Percentiles rank a stretch among this genome's conserved stretches.
phyloP scores from a whole-genome alignment of 2,113 vertebrate species.

The Istiophorus platypterus region DNA sequence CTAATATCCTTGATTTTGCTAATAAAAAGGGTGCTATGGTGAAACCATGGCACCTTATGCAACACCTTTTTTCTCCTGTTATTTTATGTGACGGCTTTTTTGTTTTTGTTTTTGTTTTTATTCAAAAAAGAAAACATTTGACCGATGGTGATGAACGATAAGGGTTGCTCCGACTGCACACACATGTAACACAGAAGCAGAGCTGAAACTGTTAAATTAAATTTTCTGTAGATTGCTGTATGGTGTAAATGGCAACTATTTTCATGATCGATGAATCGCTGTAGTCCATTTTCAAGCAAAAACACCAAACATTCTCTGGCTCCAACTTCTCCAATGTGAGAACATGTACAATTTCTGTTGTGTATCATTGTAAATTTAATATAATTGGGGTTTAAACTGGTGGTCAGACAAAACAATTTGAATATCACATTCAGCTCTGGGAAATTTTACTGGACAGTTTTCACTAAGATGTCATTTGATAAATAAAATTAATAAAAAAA shows the following conservation, averaged over 20 bases:
- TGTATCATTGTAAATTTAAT: not conserved
- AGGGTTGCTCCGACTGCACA: not conserved
- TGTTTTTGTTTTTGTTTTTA: not conserved
- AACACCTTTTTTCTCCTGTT: conserved; percentile 51
- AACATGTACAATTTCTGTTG: not conserved
- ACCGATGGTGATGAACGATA: not conserved
- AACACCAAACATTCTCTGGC: not conserved
- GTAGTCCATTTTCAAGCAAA: not conserved
- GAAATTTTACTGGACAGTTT: not conserved
- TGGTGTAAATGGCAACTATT: not conserved
- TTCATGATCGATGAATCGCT: not conserved
- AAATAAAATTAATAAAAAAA: not conserved
- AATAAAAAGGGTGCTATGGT: conserved; percentile 84
- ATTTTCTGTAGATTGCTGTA: no score
- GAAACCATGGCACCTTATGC: conserved; percentile 73
- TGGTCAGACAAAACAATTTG: not conserved
- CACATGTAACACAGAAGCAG: not conserved
- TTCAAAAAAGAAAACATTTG: not conserved
- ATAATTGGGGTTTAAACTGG: not conserved
- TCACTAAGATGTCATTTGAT: no score
- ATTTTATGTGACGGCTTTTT: conserved; percentile 1
- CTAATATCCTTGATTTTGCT: conserved; percentile 85
- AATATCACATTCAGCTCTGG: not conserved
- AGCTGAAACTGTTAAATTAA: not conserved
- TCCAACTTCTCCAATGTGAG: not conserved